Evolutionary conservation across 1,140 invertebrate genomes (phyloP).

Genomic region (Bicyclus anynana): DNA sequence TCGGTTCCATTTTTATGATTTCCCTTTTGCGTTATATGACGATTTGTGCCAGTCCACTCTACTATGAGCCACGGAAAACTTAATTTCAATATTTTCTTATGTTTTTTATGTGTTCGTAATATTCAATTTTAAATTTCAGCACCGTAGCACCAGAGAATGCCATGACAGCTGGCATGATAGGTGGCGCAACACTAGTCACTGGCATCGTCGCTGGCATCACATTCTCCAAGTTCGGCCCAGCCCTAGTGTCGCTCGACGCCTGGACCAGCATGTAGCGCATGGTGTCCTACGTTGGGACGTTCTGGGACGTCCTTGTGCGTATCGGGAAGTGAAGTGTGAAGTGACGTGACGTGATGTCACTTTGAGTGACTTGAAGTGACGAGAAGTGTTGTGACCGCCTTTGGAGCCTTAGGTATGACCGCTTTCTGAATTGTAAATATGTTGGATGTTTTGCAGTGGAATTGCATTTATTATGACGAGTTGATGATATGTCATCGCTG

Average conservation of each 20-base stretch:
- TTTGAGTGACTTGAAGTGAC: too few species aligned
- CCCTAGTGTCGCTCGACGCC: conserved; percentile 66
- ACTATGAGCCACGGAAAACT: too few species aligned
- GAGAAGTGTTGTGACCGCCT: neutral
- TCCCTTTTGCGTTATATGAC: too few species aligned
- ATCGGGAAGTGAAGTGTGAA: conserved; percentile 16
- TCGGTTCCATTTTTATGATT: too few species aligned
- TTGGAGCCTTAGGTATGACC: neutral
- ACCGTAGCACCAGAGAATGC: conserved; percentile 90
- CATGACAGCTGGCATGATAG: conserved; percentile 96
- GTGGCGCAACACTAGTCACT: conserved; percentile 91
- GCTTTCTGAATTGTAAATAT: neutral
- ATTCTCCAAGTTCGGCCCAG: conserved; percentile 85
- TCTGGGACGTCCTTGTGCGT: conserved; percentile 39
- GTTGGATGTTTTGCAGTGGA: neutral
- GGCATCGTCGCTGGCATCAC: conserved; percentile 92
- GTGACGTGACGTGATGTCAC: conserved; percentile 9
- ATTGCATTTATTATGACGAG: neutral
- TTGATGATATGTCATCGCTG: neutral
- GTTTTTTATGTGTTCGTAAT: too few species aligned
- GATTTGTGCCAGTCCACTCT: too few species aligned
- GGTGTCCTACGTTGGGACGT: conserved; percentile 28
- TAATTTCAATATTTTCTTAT: too few species aligned
- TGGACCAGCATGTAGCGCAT: conserved; percentile 44
- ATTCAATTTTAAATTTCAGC: conserved; percentile 74